Evolutionary conservation across 2,888 invertebrate genomes (phyloP), one percentile per base, ranked within the genome.

Genomic region (Aphidius colemani): DNA sequence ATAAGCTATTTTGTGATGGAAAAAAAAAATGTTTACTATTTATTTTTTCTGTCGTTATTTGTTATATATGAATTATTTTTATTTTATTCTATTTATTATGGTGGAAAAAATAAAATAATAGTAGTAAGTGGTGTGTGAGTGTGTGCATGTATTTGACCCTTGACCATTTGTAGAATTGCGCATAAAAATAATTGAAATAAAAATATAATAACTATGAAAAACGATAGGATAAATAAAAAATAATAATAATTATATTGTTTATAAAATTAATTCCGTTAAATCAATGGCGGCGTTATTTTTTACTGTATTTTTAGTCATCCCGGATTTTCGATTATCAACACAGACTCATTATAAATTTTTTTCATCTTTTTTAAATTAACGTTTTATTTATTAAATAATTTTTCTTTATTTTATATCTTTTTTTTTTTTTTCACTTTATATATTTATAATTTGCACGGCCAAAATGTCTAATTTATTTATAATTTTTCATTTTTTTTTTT

Each of bases 1-100:
- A 13, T 72, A 77, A 79, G 68, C 76, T 78, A 76, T 77, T 72
- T 74, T 70, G 70, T 70, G 72, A 75, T 70, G 57, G 45, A 57
- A 39, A 48, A 46, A 57, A 57, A 9, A 57, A 56, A 55, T 62
- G 66, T 66, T 68, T 69, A 69, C 58, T 68, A 60, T 18, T 66
- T 59, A 39, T 53, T 56, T 59, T 58, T 63, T 64, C 5, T 61
- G 39, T 61, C 53, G 41, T 41, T 30, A 30, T 45, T 61, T 66
- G 49, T 65, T 63, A 65, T 66, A 64, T 58, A 61, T 59, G 43
- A 48, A 48, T 44, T 58, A 62, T 65, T 68, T 64, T 68, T 69
- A 69, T 71, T 73, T 72, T 73, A 71, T 67, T 74, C 67, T 72
- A 66, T 72, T 64, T 69, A 74, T 75, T 70, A 72, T 69, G 63